These are phyloP conservation scores for Drosophila parvula DNA, from an alignment of 1,140 invertebrate species.

Conservation along the genomic window DNA sequence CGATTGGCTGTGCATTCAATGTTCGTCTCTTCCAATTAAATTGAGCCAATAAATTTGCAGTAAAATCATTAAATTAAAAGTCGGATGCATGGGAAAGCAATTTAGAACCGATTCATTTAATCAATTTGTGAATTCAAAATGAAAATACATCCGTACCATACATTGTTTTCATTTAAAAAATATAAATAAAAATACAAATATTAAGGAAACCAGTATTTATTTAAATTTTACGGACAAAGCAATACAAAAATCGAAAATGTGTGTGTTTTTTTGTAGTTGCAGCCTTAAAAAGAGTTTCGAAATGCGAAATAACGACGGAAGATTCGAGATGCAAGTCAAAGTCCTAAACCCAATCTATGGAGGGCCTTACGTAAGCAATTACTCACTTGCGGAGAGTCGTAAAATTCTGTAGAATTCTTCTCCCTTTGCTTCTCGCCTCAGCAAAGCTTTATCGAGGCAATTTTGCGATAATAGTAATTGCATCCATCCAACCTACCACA, in stretches of 20 bases:
- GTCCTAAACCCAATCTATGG: not conserved
- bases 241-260: no score
- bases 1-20: constrained; percentile 11
- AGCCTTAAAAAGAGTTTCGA: not conserved
- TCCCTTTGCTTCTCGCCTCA: not conserved
- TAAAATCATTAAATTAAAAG: constrained; percentile 24
- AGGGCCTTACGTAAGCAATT: not conserved
- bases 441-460: not conserved
- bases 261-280: no score
- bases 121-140: not conserved
- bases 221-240: no score
- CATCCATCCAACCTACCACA: constrained; percentile 29
- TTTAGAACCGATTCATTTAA: constrained; percentile 11
- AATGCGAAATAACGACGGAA: not conserved
- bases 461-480: constrained; percentile 22
- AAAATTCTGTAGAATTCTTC: not conserved
- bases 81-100: constrained; percentile 14
- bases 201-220: not conserved
- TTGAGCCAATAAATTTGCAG: constrained; percentile 19
- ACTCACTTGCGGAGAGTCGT: not conserved
- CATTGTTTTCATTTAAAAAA: not conserved
- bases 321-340: not conserved
- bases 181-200: not conserved
- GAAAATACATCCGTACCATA: not conserved
- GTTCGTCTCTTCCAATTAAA: constrained; percentile 8